Conservation (phyloP, 1,140 invertebrate species). For the Trachymyrmex septentrionalis region DNA sequence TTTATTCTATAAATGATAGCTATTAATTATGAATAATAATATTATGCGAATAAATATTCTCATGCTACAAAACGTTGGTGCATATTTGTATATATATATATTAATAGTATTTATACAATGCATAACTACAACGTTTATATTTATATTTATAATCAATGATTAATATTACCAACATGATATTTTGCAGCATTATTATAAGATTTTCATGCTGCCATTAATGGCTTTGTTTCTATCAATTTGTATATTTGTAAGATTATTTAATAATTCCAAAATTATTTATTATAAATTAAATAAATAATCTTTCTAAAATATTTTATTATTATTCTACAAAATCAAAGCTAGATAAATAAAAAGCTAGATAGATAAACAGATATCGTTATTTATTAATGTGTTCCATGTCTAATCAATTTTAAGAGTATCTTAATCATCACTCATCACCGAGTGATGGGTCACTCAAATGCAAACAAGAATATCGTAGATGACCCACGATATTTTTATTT, state of each 20-base stretch:
- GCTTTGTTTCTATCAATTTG: not conserved
- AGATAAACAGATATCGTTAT: too few relatives aligned
- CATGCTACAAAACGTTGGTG: not conserved
- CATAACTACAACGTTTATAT: too few relatives aligned
- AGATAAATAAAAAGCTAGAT: too few relatives aligned
- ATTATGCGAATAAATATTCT: conserved; percentile 31
- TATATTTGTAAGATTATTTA: not conserved
- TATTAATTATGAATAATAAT: conserved; percentile 32
- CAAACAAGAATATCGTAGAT: too few relatives aligned
- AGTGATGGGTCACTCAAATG: too few relatives aligned
- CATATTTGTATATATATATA: not conserved
- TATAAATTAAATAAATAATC: not conserved
- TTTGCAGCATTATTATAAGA: conserved; percentile 4
- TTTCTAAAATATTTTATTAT: not conserved
- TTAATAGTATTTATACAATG: too few relatives aligned
- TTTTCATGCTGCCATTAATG: not conserved
- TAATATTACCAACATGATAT: not conserved
- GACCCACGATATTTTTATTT: too few relatives aligned
- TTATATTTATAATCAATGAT: not conserved
- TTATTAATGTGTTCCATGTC: too few relatives aligned
- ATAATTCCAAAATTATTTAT: not conserved
- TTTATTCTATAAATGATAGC: conserved; percentile 37
- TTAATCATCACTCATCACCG: too few relatives aligned
- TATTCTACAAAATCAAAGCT: not conserved
- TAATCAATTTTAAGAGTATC: too few relatives aligned